Conservation (phyloP, 2,888 invertebrate genomes). For the Stictocephala bisonia region DNA sequence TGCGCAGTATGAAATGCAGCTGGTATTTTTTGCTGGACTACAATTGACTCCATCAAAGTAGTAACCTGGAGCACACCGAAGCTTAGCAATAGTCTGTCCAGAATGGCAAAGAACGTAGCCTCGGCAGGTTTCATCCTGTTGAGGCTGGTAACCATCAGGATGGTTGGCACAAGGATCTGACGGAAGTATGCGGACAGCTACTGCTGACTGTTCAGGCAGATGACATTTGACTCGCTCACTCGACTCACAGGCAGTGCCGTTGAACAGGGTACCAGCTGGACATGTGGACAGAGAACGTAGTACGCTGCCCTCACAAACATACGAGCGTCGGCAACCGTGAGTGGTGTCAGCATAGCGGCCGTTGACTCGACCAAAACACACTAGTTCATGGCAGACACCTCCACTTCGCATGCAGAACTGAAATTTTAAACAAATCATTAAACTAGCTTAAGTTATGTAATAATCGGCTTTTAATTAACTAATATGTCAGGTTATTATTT, state of each 20-base stretch:
- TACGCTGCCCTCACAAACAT: conserved; percentile 67
- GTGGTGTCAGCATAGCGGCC: conserved; percentile 71
- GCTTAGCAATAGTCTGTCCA: conserved; percentile 61
- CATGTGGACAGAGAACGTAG: conserved; percentile 49
- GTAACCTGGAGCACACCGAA: conserved; percentile 60
- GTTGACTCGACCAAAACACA: conserved; percentile 70
- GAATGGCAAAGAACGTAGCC: conserved; percentile 61
- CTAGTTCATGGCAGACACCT: conserved; percentile 71
- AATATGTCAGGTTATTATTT: no score
- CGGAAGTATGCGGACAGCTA: conserved; percentile 20
- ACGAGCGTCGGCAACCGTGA: conserved; percentile 69
- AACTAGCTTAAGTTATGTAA: no score
- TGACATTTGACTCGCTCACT: background rate
- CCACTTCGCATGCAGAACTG: conserved; percentile 62
- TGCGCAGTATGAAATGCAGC: conserved; percentile 64
- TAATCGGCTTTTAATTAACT: no score
- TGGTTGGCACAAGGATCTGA: conserved; percentile 59
- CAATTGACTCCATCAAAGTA: conserved; percentile 61
- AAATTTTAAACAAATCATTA: no score
- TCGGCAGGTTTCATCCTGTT: conserved; percentile 60
- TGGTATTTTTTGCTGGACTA: conserved; percentile 51
- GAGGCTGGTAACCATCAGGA: conserved; percentile 61
- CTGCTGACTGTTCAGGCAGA: conserved; percentile 27
- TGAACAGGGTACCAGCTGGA: conserved; percentile 53
- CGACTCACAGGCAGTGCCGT: conserved; percentile 53